phyloP scores from a whole-genome alignment of 2,113 vertebrate species.

The Sphyrna mokarran region DNA sequence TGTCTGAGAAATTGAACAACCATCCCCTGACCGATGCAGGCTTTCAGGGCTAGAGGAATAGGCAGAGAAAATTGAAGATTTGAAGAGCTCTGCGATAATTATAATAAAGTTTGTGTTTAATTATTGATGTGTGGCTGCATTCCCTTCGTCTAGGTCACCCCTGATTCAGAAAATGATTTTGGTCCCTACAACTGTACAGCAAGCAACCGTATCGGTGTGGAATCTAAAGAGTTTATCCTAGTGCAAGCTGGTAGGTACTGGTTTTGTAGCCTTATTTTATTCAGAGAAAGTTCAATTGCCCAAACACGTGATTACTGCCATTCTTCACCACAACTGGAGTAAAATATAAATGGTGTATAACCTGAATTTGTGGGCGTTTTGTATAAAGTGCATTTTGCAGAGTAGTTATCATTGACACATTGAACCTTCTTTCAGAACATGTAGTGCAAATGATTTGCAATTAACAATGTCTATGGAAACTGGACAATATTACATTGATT shows the following conservation, averaged over 20 bases:
- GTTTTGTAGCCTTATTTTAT: not conserved
- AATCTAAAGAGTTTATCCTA: conserved; percentile 91
- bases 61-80: not conserved
- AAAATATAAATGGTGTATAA: not conserved
- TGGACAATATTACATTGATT: not conserved
- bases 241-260: conserved; percentile 84
- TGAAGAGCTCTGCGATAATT: not conserved
- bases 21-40: not conserved
- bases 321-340: not conserved
- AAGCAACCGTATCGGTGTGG: conserved; percentile 89
- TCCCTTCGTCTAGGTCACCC: conserved; percentile 71
- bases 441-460: not conserved
- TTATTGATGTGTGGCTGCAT: not conserved
- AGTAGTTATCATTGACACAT: not conserved
- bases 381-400: not conserved
- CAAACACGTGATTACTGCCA: not conserved
- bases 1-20: not conserved
- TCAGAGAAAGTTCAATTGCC: not conserved
- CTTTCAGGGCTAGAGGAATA: not conserved
- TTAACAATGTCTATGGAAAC: not conserved
- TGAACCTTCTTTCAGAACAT: not conserved
- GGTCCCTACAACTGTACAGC: conserved; percentile 96
- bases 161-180: conserved; percentile 90
- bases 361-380: not conserved
- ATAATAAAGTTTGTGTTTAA: not conserved